Evolutionary conservation across 2,113 vertebrate genomes (phyloP).

Genomic region (Corydoras maculifer): DNA sequence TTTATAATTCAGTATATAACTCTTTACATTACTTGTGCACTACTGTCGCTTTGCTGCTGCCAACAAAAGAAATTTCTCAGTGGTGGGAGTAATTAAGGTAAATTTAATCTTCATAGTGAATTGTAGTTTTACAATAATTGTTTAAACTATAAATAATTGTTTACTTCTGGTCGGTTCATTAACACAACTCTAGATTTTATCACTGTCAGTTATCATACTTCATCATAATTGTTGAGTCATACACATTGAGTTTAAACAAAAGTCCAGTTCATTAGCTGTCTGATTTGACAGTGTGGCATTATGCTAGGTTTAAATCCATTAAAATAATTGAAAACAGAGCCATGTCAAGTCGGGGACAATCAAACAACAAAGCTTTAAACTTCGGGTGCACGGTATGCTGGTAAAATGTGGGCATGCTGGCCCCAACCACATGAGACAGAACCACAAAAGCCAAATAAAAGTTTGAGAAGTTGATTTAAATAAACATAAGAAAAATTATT

Average conservation of each 20-base stretch:
- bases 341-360: background rate
- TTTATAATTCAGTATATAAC: too few relatives aligned
- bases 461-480: too few relatives aligned
- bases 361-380: background rate
- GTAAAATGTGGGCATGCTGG: too few relatives aligned
- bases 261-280: background rate
- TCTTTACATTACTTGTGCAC: too few relatives aligned
- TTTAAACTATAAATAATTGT: background rate
- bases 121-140: background rate
- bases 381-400: too few relatives aligned
- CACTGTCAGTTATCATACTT: background rate
- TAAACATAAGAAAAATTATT: too few relatives aligned
- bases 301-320: slow-evolving; percentile 10
- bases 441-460: too few relatives aligned
- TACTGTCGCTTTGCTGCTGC: too few relatives aligned
- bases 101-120: too few relatives aligned
- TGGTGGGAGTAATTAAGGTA: too few relatives aligned
- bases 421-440: too few relatives aligned
- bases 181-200: slow-evolving; percentile 4
- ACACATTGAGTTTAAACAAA: background rate
- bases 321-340: background rate
- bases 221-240: background rate
- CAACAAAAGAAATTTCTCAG: too few relatives aligned
- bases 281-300: background rate
- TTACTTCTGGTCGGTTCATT: background rate